Base-by-base conservation (phyloP, 2,113 vertebrate species). In the Phylloscopus whistleri region DNA sequence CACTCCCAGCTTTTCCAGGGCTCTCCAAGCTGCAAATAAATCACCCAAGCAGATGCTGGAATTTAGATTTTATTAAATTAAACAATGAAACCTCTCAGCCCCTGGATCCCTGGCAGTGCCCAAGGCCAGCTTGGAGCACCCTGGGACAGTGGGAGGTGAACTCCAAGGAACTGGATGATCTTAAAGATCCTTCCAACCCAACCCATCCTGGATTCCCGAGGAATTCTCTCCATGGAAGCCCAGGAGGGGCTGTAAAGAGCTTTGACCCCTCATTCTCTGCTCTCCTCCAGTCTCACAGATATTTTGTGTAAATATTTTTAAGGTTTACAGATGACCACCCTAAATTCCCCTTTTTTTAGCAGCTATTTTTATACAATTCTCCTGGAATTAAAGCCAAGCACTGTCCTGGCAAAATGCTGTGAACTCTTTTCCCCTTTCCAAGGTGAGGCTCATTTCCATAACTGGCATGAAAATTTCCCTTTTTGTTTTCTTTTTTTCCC, bases 401-500 rank as follows among this genome's bases (percentile, higher is more conserved):
- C 17, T 41, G 11, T 53, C 37, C 26, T 41, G 79, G 59, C 48
- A 59, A 62, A 75, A 37, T 12, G 12, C 72, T 84, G 30, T 26
- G 15, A 30, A 14, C 11, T 75, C 2, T 58, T 43, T 46, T 66
- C 33, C 19, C 16, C 21, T 77, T 41, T 56, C 51, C 20, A 60
- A 64, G 24, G 26, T 11, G 0, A 53, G 20, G 26, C 41, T 55
- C 3, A 1, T 81, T 67, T 46, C 28, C 52, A 14, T 35, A 35
- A 66, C 35, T 70, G 39, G 31, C 79, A 23, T 77, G 81, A 78
- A 94, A 67, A 48, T 51, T 41, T 85, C 84, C 49, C 11, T 95
- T 95, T 63, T 86, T 91, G 37, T 30, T 55, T 93, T 95, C 95
- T 63, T 86, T 91, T 41, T 30, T 55, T 55, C 31, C 5, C 4